Percentiles rank a stretch among this genome's conserved stretches.
These are phyloP conservation scores for Dromius quadrimaculatus DNA, from an alignment of 2,888 invertebrate species.

Conservation along the genomic window DNA sequence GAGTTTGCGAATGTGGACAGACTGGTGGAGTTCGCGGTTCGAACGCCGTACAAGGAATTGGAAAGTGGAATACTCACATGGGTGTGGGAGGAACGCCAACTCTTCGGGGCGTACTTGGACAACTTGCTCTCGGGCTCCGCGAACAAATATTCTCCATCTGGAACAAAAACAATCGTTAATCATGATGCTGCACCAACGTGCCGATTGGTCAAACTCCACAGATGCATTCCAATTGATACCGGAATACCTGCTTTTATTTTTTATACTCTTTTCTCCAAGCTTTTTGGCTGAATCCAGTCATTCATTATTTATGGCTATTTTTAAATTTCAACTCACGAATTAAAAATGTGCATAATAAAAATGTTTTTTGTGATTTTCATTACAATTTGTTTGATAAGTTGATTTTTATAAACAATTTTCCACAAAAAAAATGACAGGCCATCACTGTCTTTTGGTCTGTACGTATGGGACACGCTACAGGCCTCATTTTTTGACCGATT, in stretches of 20 bases:
- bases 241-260: constrained; percentile 21
- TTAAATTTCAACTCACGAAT: constrained; percentile 1
- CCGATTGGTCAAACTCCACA: constrained; percentile 15
- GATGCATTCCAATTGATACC: constrained; percentile 28
- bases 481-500: too few relatives aligned
- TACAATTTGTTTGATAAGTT: too few relatives aligned
- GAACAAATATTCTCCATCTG: constrained; percentile 97
- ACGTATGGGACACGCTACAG: too few relatives aligned
- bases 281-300: constrained; percentile 7
- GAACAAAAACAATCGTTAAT: constrained; percentile 65
- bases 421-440: too few relatives aligned
- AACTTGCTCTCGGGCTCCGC: constrained; percentile 95
- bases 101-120: constrained; percentile 96
- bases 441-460: too few relatives aligned
- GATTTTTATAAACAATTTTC: too few relatives aligned
- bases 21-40: background rate
- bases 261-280: constrained; percentile 21
- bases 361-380: too few relatives aligned
- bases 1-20: constrained; percentile 13
- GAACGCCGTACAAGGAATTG: constrained; percentile 35
- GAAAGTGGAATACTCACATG: constrained; percentile 75
- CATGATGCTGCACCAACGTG: constrained; percentile 16
- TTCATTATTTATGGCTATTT: constrained; percentile 3
- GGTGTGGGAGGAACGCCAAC: constrained; percentile 94
- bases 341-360: background rate